Conservation (phyloP, 2,888 invertebrate species). For the Pegoplata infirma region DNA sequence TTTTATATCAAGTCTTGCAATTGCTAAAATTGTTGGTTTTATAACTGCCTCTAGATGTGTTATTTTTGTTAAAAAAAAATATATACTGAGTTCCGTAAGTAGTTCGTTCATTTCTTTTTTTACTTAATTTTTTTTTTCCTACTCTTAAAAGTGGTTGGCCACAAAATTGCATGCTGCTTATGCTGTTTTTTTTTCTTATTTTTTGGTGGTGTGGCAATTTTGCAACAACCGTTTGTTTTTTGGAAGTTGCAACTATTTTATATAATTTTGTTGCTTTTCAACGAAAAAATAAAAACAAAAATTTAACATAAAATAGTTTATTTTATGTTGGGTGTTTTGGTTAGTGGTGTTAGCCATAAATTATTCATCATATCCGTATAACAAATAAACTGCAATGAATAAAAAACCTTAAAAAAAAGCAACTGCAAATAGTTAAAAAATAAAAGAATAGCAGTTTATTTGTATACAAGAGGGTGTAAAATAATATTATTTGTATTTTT, state of each 20-base stretch:
- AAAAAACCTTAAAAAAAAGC: too few relatives aligned
- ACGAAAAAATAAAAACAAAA: slow-evolving; percentile 15
- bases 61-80: slow-evolving; percentile 5
- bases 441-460: slow-evolving; percentile 33
- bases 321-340: slow-evolving; percentile 41
- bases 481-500: slow-evolving; percentile 36
- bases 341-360: slow-evolving; percentile 60
- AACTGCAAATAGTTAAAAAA: neutral
- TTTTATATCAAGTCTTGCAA: slow-evolving; percentile 13
- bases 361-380: slow-evolving; percentile 61
- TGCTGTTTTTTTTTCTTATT: neutral
- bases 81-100: slow-evolving; percentile 44
- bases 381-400: slow-evolving; percentile 56
- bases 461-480: slow-evolving; percentile 35
- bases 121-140: neutral
- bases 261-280: slow-evolving; percentile 27
- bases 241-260: slow-evolving; percentile 16
- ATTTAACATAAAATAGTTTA: slow-evolving; percentile 7
- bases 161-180: slow-evolving; percentile 44
- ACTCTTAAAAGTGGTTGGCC: slow-evolving; percentile 35
- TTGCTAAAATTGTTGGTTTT: slow-evolving; percentile 42
- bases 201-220: slow-evolving; percentile 24
- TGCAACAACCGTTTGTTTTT: slow-evolving; percentile 36
- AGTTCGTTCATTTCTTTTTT: slow-evolving; percentile 5
- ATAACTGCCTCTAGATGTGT: slow-evolving; percentile 10